Base-by-base conservation (phyloP, 2,797 vertebrate species). In the Lagodon rhomboides region DNA sequence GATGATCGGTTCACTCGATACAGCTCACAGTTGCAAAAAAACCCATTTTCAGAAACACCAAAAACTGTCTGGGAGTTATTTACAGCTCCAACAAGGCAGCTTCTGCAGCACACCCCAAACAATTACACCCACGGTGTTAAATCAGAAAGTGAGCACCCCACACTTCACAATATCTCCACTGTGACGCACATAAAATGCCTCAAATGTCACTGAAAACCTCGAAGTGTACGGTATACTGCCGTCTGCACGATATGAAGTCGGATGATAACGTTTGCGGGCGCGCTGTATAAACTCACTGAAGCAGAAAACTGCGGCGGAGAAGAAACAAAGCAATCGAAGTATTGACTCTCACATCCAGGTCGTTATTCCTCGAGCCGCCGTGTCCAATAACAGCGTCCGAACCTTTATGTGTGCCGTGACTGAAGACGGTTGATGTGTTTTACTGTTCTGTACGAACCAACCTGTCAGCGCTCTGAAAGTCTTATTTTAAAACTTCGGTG, bases 401-500 rank as follows among this genome's bases (percentile, higher is more conserved):
- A 51, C 56, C 23, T 30, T 41, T 23, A n/a, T 17, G 16, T 56
- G 22, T 12, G 25, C n/a, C 54, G 41, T 50, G 34, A 63, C 54
- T 56, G 43, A 12, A 34, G 68, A 58, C 69, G 64, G 54, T 6
- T 22, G 34, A 63, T 59, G 43, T 30, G 22, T 79, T 63, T 73
- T 41, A 49, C 12, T 5, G 13, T 2, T 30, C 16, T 25, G 49
- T 55, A 11, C 16, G 47, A 82, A 73, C 17, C 12, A 74, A 41
- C 20, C 8, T 60, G 34, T 68, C 73, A 69, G 59, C 67, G 12
- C 11, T 65, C 47, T 70, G 7, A 38, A 9, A n/a, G 41, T 11
- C 25, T 59, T 20, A 12, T 25, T 58, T 34, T 16, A 4, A 25
- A 66, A 80, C 66, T 6, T 34, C 16, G 2, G 6, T 23, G 27